phyloP scores from a whole-genome alignment of 92 coral and sea anemone genomes.

The Porites lobata region DNA sequence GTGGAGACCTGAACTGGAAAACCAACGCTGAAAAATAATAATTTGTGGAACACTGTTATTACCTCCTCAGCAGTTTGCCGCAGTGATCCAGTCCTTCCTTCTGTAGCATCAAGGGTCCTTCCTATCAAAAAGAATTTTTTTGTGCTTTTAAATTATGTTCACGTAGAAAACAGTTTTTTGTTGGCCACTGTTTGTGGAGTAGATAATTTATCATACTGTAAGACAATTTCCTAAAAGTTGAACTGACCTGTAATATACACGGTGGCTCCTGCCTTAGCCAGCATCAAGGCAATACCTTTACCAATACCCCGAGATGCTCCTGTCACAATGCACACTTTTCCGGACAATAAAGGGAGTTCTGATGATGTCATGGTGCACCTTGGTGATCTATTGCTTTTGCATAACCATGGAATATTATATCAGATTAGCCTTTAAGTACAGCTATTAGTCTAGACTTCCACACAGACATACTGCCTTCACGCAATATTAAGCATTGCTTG shows the following conservation, averaged over 20 bases:
- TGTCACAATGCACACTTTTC: constrained; percentile 93
- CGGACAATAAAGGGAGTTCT: constrained; percentile 81
- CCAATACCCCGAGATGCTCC: constrained; percentile 98
- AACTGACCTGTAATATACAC: constrained; percentile 93
- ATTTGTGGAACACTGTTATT: neutral
- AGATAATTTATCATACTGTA: no score
- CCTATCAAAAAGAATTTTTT: constrained; percentile 32
- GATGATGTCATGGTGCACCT: constrained; percentile 48
- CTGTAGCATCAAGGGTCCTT: constrained; percentile 70
- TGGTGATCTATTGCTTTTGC: neutral
- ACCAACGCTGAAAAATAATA: neutral
- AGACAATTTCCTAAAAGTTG: neutral
- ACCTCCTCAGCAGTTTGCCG: constrained; percentile 80
- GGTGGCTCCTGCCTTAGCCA: constrained; percentile 95
- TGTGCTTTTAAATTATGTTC: no score
- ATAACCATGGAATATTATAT: no score
- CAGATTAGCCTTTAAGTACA: no score
- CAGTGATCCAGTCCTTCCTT: constrained; percentile 77
- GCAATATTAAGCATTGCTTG: no score
- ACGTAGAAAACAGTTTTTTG: no score
- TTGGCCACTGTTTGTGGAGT: no score
- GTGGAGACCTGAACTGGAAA: neutral
- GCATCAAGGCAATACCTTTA: constrained; percentile 92
- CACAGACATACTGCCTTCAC: no score
- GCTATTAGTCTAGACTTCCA: no score